phyloP scores from a whole-genome alignment of 2,797 vertebrate species.

The Anguilla pacifica region DNA sequence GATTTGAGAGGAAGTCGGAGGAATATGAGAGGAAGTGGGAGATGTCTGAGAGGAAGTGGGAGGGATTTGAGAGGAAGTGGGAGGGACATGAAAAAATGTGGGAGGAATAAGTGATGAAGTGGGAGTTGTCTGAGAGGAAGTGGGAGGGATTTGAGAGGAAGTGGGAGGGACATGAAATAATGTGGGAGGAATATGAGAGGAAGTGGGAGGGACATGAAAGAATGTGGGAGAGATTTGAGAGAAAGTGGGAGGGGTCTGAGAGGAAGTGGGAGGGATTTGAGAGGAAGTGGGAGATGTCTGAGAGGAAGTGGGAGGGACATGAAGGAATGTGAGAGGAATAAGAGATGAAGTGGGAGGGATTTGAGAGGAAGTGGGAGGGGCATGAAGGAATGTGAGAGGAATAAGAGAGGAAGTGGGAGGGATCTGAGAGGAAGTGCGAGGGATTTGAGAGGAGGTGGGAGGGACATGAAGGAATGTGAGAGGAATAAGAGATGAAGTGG shows the following conservation, averaged over 20 bases:
- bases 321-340: not conserved
- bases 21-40: not conserved
- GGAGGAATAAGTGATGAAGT: too few species aligned
- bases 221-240: not conserved
- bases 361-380: not conserved
- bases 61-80: too few species aligned
- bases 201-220: not conserved
- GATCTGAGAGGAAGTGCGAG: too few species aligned
- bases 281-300: not conserved
- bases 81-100: too few species aligned
- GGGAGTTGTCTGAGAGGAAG: not conserved
- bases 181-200: not conserved
- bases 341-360: not conserved
- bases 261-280: not conserved
- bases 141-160: not conserved
- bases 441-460: too few species aligned
- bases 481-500: not conserved
- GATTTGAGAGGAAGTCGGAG: not conserved
- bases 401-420: too few species aligned
- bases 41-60: not conserved
- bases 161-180: not conserved
- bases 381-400: too few species aligned
- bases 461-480: not conserved
- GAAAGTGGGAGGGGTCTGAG: not conserved
- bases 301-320: not conserved